Evolutionary conservation across 2,888 invertebrate genomes (phyloP), one percentile per base, ranked within the genome.

Genomic region (Masnerella sp.): DNA sequence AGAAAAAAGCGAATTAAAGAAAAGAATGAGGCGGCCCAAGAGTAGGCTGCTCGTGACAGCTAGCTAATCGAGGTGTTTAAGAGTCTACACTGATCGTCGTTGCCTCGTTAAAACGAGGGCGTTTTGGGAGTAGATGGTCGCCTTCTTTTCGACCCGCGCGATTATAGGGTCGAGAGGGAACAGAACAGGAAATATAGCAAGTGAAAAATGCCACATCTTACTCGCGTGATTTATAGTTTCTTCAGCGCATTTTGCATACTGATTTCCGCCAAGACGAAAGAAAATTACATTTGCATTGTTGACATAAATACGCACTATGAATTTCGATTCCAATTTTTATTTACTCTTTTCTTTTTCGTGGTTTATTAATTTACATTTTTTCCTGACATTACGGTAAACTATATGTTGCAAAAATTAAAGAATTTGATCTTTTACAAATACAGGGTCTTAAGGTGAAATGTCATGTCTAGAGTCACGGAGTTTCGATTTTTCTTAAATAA

Each of bases 61-160:
- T 82, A 84, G 87, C 86, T 87, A 87, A 87, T 87, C 87, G 87
- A 86, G 86, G 87, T 87, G 86, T 87, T 87, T 87, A 86, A 87
- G 86, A 85, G 86, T 87, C 87, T 86, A 85, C 86, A 86, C 85
- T 85, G 85, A 87, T 86, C 87, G 87, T 83, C 82, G 74, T 81
- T 85, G 82, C 83, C 83, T 85, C 85, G 86, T 87, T 87, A 85
- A 85, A 87, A 84, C 81, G 83, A 81, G 82, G 84, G 82, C 78
- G 79, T 78, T 80, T 81, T 80, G 52, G 64, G 67, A 52, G 56
- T 74, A 20, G 74, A 74, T 70, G 76, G 75, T 77, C 78, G 83
- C 79, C 82, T 84, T 85, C 85, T 85, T 85, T 85, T 83, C 82
- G 79, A 82, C 79, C 74, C 80, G 84, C 82, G 85, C 80, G 86